A percentile compares a stretch with the other conserved stretches of the same genome.
These are phyloP conservation scores for Umimayanthus kanabou DNA, from an alignment of 92 coral and sea anemone genomes.

Conservation along the genomic window DNA sequence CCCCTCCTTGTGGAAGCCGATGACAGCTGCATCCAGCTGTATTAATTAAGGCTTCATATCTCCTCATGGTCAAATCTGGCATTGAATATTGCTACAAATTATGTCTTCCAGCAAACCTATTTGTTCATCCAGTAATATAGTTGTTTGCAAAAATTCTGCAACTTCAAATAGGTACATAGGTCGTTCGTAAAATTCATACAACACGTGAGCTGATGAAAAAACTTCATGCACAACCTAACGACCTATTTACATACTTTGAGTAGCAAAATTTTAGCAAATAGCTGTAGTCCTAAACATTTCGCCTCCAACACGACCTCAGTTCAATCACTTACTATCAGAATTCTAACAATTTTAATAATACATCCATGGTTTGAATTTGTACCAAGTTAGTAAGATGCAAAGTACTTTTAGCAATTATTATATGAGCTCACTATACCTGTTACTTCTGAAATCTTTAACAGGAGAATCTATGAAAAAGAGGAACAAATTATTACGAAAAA, in stretches of 20 bases:
- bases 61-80: no score
- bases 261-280: no score
- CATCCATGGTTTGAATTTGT: no score
- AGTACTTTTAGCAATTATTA: neutral
- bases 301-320: no score
- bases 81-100: neutral
- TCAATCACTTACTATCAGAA: no score
- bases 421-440: conserved; percentile 11
- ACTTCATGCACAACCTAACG: neutral
- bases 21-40: no score
- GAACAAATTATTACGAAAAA: conserved; percentile 4
- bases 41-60: no score
- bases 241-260: no score
- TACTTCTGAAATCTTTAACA: neutral
- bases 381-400: neutral
- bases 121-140: neutral
- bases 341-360: no score
- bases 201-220: neutral
- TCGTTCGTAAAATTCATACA: neutral
- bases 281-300: no score
- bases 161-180: neutral
- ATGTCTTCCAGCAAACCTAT: neutral
- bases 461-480: conserved; percentile 9
- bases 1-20: no score
- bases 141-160: neutral